Conservation (phyloP, 2,797 vertebrate genomes). For the Acipenser ruthenus region DNA sequence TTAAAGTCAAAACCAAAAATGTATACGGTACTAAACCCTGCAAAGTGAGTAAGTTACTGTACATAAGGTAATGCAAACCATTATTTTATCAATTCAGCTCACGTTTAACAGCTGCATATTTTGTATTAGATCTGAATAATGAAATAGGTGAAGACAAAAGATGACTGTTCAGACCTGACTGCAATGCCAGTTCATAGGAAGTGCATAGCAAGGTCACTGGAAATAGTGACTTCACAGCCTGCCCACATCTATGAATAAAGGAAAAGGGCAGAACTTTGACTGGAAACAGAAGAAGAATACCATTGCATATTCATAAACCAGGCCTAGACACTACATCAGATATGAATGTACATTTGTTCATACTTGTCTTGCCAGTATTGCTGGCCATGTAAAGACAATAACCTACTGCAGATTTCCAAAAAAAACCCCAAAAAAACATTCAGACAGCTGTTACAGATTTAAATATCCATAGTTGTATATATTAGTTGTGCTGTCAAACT, state of each 20-base stretch:
- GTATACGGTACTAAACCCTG: too few relatives aligned
- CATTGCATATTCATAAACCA: slow-evolving; percentile 19
- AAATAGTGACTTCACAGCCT: slow-evolving; percentile 50
- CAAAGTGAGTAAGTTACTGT: too few relatives aligned
- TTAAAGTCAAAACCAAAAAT: too few relatives aligned
- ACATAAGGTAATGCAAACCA: too few relatives aligned
- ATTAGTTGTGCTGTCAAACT: too few relatives aligned
- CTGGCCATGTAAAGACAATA: slow-evolving; percentile 14
- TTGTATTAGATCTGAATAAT: slow-evolving; percentile 22
- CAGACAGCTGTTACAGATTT: too few relatives aligned
- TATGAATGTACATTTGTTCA: slow-evolving; percentile 23
- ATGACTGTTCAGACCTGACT: slow-evolving; percentile 63
- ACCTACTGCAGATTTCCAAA: slow-evolving; percentile 17
- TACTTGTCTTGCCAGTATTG: too few relatives aligned
- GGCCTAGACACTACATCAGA: slow-evolving; percentile 1
- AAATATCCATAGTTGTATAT: too few relatives aligned
- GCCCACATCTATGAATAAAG: slow-evolving; percentile 68
- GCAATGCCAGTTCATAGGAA: slow-evolving; percentile 63
- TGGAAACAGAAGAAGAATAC: slow-evolving; percentile 21
- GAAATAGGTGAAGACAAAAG: slow-evolving; percentile 49
- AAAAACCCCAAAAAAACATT: slow-evolving; percentile 13
- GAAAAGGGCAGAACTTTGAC: slow-evolving; percentile 33
- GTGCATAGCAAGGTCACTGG: slow-evolving; percentile 57
- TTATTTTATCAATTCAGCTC: too few relatives aligned
- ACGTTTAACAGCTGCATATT: not conserved